These are phyloP conservation scores for Tragopan temminckii DNA, from an alignment of 2,797 vertebrate genomes.

Conservation along the genomic window DNA sequence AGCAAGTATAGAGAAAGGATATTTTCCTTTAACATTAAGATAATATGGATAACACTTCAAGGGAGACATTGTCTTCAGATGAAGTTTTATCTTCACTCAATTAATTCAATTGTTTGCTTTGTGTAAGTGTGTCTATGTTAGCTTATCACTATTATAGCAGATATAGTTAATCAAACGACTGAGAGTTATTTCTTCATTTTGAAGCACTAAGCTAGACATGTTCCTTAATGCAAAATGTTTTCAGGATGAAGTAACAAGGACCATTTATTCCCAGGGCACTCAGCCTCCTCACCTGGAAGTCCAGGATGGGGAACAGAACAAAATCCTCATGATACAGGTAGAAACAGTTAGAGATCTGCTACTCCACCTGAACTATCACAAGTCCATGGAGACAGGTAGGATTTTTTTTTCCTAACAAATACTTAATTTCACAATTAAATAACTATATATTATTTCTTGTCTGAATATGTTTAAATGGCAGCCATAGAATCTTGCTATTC, in stretches of 20 bases:
- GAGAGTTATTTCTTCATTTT: neutral
- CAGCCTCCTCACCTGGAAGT: too few species aligned
- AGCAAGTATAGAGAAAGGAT: neutral
- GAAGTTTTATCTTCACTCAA: neutral
- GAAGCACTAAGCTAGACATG: neutral
- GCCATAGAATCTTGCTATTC: neutral
- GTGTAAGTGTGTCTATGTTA: neutral
- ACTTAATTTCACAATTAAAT: neutral
- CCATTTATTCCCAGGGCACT: too few species aligned
- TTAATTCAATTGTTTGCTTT: neutral
- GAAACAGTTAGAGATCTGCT: too few species aligned
- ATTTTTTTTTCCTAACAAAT: too few species aligned
- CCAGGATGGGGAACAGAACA: too few species aligned
- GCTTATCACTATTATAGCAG: neutral
- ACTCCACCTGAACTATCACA: too few species aligned
- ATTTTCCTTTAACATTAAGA: neutral
- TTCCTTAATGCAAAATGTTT: neutral
- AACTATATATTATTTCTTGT: neutral
- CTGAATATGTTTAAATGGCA: neutral
- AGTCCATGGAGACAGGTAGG: too few species aligned
- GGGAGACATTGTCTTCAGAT: neutral
- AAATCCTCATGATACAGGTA: too few species aligned
- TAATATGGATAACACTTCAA: neutral
- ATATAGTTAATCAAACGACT: neutral
- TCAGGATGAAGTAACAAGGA: too few species aligned